Evolutionary conservation across 2,888 invertebrate species (phyloP).

Genomic region (Flabesymbios commensalis): DNA sequence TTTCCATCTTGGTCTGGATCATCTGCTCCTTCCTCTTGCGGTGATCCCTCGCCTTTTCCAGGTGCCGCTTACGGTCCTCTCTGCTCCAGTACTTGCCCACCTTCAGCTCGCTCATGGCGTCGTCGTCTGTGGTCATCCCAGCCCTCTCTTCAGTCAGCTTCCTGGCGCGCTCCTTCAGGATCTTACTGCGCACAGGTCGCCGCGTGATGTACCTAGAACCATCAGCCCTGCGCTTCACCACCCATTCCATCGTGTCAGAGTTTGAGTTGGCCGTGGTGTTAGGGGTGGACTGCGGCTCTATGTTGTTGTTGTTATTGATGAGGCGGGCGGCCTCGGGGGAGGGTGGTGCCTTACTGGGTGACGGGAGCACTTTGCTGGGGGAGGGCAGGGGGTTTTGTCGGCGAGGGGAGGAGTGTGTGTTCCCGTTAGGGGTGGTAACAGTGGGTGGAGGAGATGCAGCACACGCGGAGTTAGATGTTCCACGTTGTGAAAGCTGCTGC

Average conservation of each 20-base stretch:
- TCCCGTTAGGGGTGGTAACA: background rate
- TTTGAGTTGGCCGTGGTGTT: background rate
- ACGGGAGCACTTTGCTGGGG: no score
- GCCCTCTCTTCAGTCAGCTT: conserved; percentile 72
- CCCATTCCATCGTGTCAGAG: conserved; percentile 66
- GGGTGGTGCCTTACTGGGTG: no score
- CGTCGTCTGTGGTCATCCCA: conserved; percentile 72
- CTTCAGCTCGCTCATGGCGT: conserved; percentile 68
- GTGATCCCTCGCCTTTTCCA: conserved; percentile 73
- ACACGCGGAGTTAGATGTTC: background rate
- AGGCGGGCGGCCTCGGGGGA: no score
- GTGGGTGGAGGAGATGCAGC: background rate
- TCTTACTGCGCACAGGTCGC: conserved; percentile 71
- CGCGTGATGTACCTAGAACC: conserved; percentile 78
- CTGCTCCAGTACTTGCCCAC: conserved; percentile 60
- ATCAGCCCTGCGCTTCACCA: conserved; percentile 76
- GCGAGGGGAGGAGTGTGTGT: background rate
- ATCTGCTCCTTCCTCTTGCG: conserved; percentile 61
- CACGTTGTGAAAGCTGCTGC: conserved; percentile 46
- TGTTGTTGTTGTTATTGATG: background rate
- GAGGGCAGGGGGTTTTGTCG: no score
- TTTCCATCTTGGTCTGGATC: conserved; percentile 42
- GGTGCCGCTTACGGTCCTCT: conserved; percentile 75
- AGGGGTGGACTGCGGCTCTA: background rate
- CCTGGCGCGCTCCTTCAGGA: conserved; percentile 71